Conservation (phyloP, 2,113 vertebrate species). For the Oostethus manadensis region DNA sequence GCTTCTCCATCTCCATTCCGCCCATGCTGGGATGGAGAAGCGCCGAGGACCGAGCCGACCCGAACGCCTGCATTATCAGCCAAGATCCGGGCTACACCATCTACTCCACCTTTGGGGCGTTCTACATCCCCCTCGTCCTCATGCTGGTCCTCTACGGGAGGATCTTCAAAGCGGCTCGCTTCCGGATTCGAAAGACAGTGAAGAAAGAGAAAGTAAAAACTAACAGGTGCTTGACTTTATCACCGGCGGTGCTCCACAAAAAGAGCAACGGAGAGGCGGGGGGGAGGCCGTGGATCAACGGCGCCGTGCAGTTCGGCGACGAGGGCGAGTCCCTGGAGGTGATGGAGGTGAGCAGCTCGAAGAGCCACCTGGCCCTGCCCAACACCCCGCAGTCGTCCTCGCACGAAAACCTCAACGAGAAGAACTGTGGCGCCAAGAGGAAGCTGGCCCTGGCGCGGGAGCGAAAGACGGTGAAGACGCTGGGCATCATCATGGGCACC, state of each 20-base stretch:
- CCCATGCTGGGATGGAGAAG: conserved; percentile 98
- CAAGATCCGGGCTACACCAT: conserved; percentile 96
- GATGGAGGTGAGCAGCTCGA: conserved; percentile 82
- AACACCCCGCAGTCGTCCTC: conserved; percentile 70
- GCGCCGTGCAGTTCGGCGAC: conserved; percentile 76
- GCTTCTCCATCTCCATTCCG: conserved; percentile 96
- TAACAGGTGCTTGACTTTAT: conserved; percentile 68
- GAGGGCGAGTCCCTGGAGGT: conserved; percentile 81
- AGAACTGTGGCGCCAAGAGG: conserved; percentile 79
- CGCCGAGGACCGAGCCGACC: conserved; percentile 87
- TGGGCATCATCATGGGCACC: conserved; percentile 98
- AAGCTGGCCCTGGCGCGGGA: conserved; percentile 91
- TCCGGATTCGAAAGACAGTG: conserved; percentile 91
- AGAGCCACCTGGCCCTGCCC: conserved; percentile 82
- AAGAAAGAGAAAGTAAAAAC: conserved; percentile 82
- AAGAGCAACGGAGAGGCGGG: conserved; percentile 74
- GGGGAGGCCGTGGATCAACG: conserved; percentile 78
- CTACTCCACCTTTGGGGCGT: conserved; percentile 97
- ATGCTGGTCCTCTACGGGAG: conserved; percentile 95
- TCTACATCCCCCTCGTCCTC: conserved; percentile 92
- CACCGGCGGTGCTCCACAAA: conserved; percentile 69
- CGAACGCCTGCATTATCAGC: conserved; percentile 92
- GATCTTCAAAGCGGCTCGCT: conserved; percentile 92
- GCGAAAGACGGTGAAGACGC: conserved; percentile 91
- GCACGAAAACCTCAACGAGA: conserved; percentile 77